phyloP scores from a whole-genome alignment of 2,797 vertebrate genomes.

The Distichodus sexfasciatus region DNA sequence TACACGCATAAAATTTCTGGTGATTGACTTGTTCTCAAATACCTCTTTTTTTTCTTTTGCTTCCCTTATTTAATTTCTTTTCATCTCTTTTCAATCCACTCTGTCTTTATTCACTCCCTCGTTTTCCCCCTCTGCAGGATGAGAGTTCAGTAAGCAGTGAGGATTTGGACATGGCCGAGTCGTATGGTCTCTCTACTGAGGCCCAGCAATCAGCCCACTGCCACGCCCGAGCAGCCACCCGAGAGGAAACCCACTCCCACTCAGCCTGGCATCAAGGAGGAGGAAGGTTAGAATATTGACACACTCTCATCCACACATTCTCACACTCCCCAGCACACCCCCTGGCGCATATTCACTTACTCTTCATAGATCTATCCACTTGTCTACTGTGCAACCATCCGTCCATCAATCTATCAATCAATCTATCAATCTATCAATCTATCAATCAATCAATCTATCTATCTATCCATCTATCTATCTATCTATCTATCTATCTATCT shows the following conservation, averaged over 20 bases:
- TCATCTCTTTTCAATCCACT: slow-evolving; percentile 3
- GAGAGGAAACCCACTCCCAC: slow-evolving; percentile 76
- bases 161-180: slow-evolving; percentile 92
- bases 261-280: slow-evolving; percentile 77
- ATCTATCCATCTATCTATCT: too few relatives aligned
- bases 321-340: too few relatives aligned
- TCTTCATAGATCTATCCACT: too few relatives aligned
- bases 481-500: too few relatives aligned
- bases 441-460: background rate
- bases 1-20: too few relatives aligned
- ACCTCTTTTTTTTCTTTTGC: background rate
- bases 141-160: slow-evolving; percentile 96
- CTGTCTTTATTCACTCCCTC: slow-evolving; percentile 10
- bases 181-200: slow-evolving; percentile 92
- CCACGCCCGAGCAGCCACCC: slow-evolving; percentile 81
- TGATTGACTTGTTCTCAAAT: background rate
- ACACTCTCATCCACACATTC: too few relatives aligned
- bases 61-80: background rate
- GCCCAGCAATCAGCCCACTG: too few relatives aligned
- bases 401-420: too few relatives aligned
- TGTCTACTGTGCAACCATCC: too few relatives aligned
- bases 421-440: background rate
- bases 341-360: too few relatives aligned
- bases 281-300: slow-evolving; percentile 89
- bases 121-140: slow-evolving; percentile 76